phyloP scores from a whole-genome alignment of 2,888 invertebrate species.

The Orchesellides sinensis region DNA sequence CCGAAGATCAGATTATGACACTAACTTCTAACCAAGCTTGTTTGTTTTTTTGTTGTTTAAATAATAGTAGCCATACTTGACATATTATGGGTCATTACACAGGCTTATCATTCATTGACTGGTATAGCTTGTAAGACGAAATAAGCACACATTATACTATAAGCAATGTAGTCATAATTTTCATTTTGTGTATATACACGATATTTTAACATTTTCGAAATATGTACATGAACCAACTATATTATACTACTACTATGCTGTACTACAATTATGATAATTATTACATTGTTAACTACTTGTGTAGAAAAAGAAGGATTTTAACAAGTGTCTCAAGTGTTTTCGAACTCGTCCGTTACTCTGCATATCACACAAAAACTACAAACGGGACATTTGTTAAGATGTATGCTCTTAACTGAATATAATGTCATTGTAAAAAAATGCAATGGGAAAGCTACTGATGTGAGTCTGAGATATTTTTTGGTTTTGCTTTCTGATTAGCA shows the following conservation, averaged over 20 bases:
- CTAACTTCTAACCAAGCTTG: slow-evolving; percentile 82
- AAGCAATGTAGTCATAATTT: slow-evolving; percentile 16
- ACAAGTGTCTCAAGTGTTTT: slow-evolving; percentile 48
- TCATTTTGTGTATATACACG: slow-evolving; percentile 18
- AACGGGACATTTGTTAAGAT: slow-evolving; percentile 27
- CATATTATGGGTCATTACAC: slow-evolving; percentile 32
- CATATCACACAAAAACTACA: slow-evolving; percentile 35
- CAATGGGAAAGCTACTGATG: background rate
- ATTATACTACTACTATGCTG: slow-evolving; percentile 34
- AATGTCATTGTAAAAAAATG: background rate
- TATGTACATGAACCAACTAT: slow-evolving; percentile 35
- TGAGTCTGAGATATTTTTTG: slow-evolving; percentile 4
- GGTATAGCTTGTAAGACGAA: slow-evolving; percentile 32
- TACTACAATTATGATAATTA: slow-evolving; percentile 36
- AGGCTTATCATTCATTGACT: slow-evolving; percentile 56
- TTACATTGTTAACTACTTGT: slow-evolving; percentile 59
- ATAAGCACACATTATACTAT: slow-evolving; percentile 12
- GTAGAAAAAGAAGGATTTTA: slow-evolving; percentile 30
- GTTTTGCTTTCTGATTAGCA: too few species aligned
- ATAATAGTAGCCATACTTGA: slow-evolving; percentile 53
- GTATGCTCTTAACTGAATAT: slow-evolving; percentile 6
- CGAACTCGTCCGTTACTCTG: slow-evolving; percentile 49
- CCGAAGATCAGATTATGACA: slow-evolving; percentile 87
- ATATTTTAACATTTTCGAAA: slow-evolving; percentile 60
- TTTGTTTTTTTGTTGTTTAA: slow-evolving; percentile 49